phyloP scores from a whole-genome alignment of 2,113 vertebrate species.

The Rousettus leschenaultii region DNA sequence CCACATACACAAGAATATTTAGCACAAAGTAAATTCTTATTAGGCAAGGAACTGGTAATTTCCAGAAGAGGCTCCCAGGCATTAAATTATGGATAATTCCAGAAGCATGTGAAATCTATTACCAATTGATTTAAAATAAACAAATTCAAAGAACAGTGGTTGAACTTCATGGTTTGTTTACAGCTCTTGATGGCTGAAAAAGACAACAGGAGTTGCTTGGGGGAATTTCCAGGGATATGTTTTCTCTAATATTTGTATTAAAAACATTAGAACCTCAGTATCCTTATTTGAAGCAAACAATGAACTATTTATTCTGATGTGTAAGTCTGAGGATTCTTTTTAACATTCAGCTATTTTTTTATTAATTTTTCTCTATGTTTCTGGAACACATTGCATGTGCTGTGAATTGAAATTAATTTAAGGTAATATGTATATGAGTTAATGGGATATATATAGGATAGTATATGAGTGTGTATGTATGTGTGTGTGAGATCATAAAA shows the following conservation, averaged over 20 bases:
- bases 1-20: not conserved
- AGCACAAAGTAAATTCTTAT: not conserved
- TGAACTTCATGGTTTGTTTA: constrained; percentile 9
- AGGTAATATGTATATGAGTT: not conserved
- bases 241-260: not conserved
- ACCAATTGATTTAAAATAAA: not conserved
- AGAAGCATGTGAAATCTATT: not conserved
- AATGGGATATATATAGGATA: not conserved
- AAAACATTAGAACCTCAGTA: not conserved
- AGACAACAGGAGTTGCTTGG: not conserved
- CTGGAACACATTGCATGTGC: not conserved
- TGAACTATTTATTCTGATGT: not conserved
- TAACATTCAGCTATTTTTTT: not conserved
- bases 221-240: not conserved
- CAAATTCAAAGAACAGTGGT: not conserved
- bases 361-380: not conserved
- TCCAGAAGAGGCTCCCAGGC: not conserved
- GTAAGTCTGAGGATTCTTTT: not conserved
- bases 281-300: not conserved
- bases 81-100: not conserved
- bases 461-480: not conserved
- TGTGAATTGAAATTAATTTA: constrained; percentile 13
- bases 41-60: not conserved
- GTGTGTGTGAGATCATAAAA: not conserved
- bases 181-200: not conserved